Base-by-base conservation (phyloP, 2,113 vertebrate genomes). In the Vanacampus margaritifer region DNA sequence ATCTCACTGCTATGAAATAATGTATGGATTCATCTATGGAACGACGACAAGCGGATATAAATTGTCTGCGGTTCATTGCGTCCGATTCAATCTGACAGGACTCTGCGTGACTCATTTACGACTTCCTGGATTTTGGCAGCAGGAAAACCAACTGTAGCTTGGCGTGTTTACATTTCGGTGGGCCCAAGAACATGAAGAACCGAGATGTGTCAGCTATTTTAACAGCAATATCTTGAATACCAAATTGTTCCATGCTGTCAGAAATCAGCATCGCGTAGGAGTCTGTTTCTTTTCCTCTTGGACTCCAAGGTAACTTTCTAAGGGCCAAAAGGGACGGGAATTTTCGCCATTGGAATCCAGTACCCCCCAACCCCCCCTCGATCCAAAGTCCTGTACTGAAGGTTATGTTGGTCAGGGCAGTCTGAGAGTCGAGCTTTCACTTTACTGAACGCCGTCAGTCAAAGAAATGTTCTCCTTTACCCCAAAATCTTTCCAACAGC, bases 81-180 rank as follows among this genome's bases (percentile, higher is more conserved):
- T 35, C 19, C 7, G 57, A 36, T n/a, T 35, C 21, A 11, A 26
- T 54, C 11, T 54, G 36, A 23, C 58, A 23, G n/a, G 12, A 61
- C 36, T 23, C 58, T n/a, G 21, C 35, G 19, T n/a, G 58, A 11
- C 35, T 37, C 24, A 14, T 26, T 54, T 14, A 54, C 76, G 64
- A 11, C 67, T 68, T 73, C 28, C 62, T 53, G 43, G 70, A 46
- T 82, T 82, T 78, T 3, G 14, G 21, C 64, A 43, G 71, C 48
- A 57, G 60, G 67, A 46, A 56, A 71, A 73, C 51, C 51, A 48
- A 72, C 41, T 67, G 54, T 2, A 54, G 62, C 65, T 70, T 56
- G 70, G 48, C 63, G 32, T 58, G 74, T 75, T 76, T 69, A 56
- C 71, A 63, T 72, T 69, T 78, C 35, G 67, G 67, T n/a, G 51